Evolutionary conservation across 2,113 vertebrate genomes (phyloP).

Genomic region (Barbus barbus): DNA sequence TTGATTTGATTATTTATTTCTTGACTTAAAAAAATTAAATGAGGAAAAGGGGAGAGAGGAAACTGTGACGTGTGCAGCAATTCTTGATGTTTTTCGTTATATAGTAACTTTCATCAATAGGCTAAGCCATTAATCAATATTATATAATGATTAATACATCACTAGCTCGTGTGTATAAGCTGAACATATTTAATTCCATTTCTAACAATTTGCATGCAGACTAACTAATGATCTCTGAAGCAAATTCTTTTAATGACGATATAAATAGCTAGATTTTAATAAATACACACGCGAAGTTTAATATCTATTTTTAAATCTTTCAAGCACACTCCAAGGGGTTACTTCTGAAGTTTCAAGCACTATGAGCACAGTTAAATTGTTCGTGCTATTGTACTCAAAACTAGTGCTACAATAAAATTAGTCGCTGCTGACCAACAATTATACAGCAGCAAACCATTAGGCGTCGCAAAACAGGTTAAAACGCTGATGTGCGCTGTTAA

Average conservation of each 20-base stretch:
- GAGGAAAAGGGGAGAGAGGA: background rate
- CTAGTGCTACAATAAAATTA: background rate
- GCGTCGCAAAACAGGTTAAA: conserved; percentile 4
- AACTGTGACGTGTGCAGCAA: background rate
- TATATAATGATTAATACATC: conserved; percentile 11
- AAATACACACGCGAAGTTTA: background rate
- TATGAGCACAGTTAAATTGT: background rate
- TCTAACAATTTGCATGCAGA: background rate
- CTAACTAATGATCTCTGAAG: background rate
- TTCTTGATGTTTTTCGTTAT: conserved; percentile 13
- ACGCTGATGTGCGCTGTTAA: background rate
- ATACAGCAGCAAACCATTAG: background rate
- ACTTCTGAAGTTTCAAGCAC: background rate
- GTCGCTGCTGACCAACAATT: too few relatives aligned
- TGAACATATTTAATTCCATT: background rate
- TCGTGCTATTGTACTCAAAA: background rate
- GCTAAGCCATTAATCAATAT: background rate
- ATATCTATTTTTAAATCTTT: background rate
- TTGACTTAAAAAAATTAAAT: background rate
- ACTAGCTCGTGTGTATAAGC: background rate
- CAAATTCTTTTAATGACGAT: background rate
- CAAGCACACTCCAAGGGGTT: background rate
- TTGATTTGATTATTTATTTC: conserved; percentile 18
- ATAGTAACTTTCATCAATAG: conserved; percentile 19
- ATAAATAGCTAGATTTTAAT: background rate